These are phyloP conservation scores for Meteorus cinctellus DNA, from an alignment of 2,888 invertebrate species.

Conservation along the genomic window DNA sequence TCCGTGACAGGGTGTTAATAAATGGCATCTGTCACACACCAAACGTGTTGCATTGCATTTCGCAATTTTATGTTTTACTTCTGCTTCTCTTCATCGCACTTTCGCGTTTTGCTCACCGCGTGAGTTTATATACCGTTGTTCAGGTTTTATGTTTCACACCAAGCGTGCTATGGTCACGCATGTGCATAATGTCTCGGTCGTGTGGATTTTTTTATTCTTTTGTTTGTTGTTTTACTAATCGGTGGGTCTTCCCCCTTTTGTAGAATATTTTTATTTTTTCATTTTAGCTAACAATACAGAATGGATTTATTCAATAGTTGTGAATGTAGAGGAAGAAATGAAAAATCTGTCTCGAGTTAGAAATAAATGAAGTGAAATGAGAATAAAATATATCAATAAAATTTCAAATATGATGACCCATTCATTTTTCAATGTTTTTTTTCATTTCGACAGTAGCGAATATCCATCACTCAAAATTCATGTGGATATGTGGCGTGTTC, in stretches of 20 bases:
- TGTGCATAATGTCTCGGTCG: conserved; percentile 58
- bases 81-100: conserved; percentile 30
- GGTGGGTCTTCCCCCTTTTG: conserved; percentile 32
- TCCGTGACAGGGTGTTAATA: conserved; percentile 64
- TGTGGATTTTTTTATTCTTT: conserved; percentile 48
- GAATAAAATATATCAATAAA: not conserved
- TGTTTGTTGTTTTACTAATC: conserved; percentile 51
- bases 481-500: too few relatives aligned
- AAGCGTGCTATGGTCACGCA: conserved; percentile 63
- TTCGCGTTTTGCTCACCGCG: conserved; percentile 49
- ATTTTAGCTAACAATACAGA: not conserved
- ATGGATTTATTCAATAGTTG: not conserved
- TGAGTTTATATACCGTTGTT: conserved; percentile 63
- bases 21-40: conserved; percentile 71
- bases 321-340: too few relatives aligned
- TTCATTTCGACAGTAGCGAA: conserved; percentile 46
- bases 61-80: conserved; percentile 68
- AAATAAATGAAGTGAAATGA: not conserved
- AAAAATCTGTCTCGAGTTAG: not conserved
- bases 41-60: conserved; percentile 65
- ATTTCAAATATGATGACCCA: conserved; percentile 50
- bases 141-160: conserved; percentile 71
- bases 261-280: not conserved
- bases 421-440: conserved; percentile 60
- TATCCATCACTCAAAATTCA: conserved; percentile 55